These are phyloP conservation scores for Meloidogyne exigua DNA, from an alignment of 1,140 invertebrate genomes.

Conservation along the genomic window DNA sequence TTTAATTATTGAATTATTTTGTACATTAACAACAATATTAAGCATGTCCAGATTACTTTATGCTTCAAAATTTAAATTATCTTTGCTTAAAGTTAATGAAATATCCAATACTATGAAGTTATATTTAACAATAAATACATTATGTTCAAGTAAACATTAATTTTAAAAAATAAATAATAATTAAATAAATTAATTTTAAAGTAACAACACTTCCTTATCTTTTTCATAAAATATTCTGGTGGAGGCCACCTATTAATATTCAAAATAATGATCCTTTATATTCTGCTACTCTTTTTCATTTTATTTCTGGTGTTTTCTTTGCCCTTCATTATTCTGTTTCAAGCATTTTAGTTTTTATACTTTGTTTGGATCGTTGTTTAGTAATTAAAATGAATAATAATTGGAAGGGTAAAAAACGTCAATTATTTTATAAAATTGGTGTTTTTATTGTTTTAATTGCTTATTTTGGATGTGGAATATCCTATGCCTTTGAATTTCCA, in stretches of 20 bases:
- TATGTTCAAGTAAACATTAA: not conserved
- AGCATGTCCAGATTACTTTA: conserved; percentile 2
- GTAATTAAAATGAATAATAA: not conserved
- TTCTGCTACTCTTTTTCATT: not conserved
- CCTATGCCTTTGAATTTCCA: not conserved
- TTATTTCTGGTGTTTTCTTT: not conserved
- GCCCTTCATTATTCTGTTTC: not conserved
- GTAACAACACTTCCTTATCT: conserved; percentile 6
- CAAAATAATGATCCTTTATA: not conserved
- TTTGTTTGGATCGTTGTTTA: conserved; percentile 6
- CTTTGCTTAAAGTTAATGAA: not conserved
- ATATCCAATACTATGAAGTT: not conserved
- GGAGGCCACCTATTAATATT: not conserved
- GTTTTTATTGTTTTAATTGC: not conserved
- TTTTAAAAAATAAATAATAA: not conserved
- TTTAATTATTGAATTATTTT: not conserved
- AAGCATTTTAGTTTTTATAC: conserved; percentile 4
- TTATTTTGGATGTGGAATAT: not conserved
- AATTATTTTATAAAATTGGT: not conserved
- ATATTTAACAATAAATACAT: not conserved
- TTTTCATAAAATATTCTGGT: conserved; percentile 2
- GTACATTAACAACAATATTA: not conserved
- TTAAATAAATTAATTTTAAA: not conserved
- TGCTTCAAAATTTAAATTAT: not conserved
- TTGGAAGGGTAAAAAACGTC: not conserved